These are phyloP conservation scores for Mesocricetus auratus DNA, from an alignment of 2,113 vertebrate genomes.

Conservation along the genomic window DNA sequence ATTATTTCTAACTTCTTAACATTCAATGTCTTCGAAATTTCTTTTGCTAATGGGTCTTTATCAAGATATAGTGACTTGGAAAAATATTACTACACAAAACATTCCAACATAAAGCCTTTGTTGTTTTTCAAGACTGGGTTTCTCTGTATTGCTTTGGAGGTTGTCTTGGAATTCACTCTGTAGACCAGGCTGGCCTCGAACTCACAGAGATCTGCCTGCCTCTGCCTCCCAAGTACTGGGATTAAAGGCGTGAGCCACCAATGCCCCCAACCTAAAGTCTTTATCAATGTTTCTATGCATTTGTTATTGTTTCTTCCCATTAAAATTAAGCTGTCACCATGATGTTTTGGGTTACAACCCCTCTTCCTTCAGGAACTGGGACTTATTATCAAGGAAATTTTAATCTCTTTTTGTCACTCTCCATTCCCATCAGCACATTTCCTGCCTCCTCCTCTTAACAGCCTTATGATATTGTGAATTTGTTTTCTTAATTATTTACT, in stretches of 20 bases:
- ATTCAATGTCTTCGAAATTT: constrained; percentile 29
- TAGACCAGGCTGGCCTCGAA: no score
- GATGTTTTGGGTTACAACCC: not conserved
- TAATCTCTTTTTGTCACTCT: not conserved
- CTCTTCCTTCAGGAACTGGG: not conserved
- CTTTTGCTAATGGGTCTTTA: not conserved
- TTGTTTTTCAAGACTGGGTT: no score
- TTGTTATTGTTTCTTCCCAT: not conserved
- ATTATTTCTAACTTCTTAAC: constrained; percentile 30
- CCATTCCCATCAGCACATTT: not conserved
- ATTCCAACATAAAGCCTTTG: not conserved
- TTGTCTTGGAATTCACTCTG: no score
- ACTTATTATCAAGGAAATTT: not conserved
- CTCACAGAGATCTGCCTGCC: no score
- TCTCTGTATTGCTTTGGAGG: no score
- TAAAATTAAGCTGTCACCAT: not conserved
- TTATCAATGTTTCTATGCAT: not conserved
- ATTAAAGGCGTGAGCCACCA: no score
- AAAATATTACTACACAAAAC: not conserved
- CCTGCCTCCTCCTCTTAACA: not conserved
- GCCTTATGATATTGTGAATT: not conserved
- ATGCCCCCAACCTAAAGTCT: not conserved
- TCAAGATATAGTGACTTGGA: not conserved
- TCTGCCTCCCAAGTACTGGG: no score
- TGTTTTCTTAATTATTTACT: not conserved